phyloP scores from a whole-genome alignment of 2,797 vertebrate species.

The Hylomyscus alleni region DNA sequence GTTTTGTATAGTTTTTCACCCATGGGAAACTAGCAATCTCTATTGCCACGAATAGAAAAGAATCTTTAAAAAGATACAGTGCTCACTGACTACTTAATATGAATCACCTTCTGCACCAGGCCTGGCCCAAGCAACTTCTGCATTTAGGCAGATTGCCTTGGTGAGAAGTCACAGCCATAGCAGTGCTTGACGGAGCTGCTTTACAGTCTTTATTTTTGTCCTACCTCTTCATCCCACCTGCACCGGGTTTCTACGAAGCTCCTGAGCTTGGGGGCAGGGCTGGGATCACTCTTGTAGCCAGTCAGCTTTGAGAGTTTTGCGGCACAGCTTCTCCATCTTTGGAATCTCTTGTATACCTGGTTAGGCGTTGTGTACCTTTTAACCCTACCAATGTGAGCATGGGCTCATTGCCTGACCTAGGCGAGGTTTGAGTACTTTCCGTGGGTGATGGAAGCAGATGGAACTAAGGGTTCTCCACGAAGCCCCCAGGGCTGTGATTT shows the following conservation, averaged over 20 bases:
- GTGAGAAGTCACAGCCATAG: not conserved
- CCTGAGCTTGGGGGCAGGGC: not conserved
- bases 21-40: slow-evolving; percentile 29
- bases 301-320: not conserved
- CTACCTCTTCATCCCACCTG: not conserved
- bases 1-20: not conserved
- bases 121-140: not conserved
- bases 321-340: not conserved
- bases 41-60: not conserved
- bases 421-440: not conserved
- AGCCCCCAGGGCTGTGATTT: not conserved
- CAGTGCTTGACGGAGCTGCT: not conserved
- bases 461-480: not conserved
- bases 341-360: not conserved
- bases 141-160: not conserved
- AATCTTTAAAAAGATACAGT: not conserved
- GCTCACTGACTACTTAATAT: not conserved
- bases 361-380: not conserved
- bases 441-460: not conserved
- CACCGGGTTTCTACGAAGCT: fast-evolving
- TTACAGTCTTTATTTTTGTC: not conserved
- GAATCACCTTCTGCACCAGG: not conserved
- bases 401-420: not conserved
- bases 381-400: not conserved
- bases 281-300: not conserved